Percentiles rank a stretch among this genome's conserved stretches.
These are phyloP conservation scores for Cryptus viduatorius DNA, from an alignment of 2,888 invertebrate genomes.

Conservation along the genomic window DNA sequence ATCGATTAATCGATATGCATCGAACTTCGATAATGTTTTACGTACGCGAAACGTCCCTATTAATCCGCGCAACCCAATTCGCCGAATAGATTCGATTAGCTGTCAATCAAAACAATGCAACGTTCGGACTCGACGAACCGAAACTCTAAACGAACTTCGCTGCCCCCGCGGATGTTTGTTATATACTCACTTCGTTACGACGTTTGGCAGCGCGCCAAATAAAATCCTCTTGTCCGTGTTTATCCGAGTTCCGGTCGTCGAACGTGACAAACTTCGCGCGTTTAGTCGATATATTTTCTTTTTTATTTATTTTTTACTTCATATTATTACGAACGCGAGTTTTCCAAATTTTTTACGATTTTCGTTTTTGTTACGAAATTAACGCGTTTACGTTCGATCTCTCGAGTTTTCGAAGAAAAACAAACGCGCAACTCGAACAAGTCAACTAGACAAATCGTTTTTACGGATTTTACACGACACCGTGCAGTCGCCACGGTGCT, in stretches of 20 bases:
- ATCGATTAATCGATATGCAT: background rate
- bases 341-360: no score
- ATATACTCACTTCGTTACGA: background rate
- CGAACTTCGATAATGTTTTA: background rate
- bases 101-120: background rate
- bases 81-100: slow-evolving; percentile 10
- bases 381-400: no score
- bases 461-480: background rate
- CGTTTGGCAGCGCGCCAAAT: background rate
- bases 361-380: no score
- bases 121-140: slow-evolving; percentile 2
- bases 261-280: no score
- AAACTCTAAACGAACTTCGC: background rate
- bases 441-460: no score
- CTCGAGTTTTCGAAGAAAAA: no score
- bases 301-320: no score
- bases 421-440: no score
- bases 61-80: background rate
- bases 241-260: no score
- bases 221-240: background rate
- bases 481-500: slow-evolving; percentile 67
- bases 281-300: no score
- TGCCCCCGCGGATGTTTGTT: no score
- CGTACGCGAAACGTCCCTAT: background rate
- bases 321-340: no score